Base-by-base conservation (phyloP, 2,888 invertebrate genomes). In the Orthosia incerta region DNA sequence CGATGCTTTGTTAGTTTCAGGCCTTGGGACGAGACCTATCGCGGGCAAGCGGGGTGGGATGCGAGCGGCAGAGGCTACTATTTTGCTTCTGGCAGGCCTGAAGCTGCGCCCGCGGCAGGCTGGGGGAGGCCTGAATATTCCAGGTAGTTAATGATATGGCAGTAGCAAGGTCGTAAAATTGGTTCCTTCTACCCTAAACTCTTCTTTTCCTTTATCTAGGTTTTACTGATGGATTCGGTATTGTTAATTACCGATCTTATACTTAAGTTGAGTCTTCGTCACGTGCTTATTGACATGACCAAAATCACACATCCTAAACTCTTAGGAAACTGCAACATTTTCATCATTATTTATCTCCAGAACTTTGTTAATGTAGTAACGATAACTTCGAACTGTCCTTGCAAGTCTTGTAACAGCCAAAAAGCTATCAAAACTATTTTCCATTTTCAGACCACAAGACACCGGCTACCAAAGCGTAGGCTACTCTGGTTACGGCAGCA, bases 31-130 rank as follows among this genome's bases (percentile, higher is more conserved):
- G 97, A 97, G 88, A 97, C 97, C 13, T 97, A 97, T 84, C 97
- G 97, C 60, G 97, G 97, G 2, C 96, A 97, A 85, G 96, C 97
- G 1, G 97, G 97, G 12, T 97, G 97, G 94, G 97, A 97, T 89
- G 97, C 96, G 55, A 96, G 97, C 51, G 97, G 97, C 31, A 92
- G 97, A 62, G 97, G 97, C 61, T 97, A 97, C 90, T 97, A 97
- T 91, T 97, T 97, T 91, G 97, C 97, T 26, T 95, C 96, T 20
- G 96, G 97, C 0, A 92, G 97, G 16, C 97, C 97, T 2, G 96
- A 96, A 5, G 87, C 92, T 0, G 90, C 90, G 3, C 88, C 93
- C 0, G 91, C 92, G 31, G 73, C 85, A 56, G 90, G 92, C 18
- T 94, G 94, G 93, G 93, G 89, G 11, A 91, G 93, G 50, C 93